These are phyloP conservation scores for Dromiciops gliroides DNA, from an alignment of 2,113 vertebrate species.

Conservation along the genomic window DNA sequence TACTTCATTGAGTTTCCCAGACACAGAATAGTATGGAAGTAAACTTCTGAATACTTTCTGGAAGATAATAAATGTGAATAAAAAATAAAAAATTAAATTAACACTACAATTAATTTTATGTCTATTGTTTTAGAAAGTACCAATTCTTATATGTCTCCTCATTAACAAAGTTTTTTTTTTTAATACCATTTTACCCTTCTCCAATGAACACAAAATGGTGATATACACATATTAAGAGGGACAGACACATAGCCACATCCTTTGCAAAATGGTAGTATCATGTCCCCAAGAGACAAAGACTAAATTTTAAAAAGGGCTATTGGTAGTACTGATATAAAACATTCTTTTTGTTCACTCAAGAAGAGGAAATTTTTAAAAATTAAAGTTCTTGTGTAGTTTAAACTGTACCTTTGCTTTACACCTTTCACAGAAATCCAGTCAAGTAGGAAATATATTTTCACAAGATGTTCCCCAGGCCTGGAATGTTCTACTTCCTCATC, in stretches of 20 bases:
- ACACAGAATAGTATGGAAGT: neutral
- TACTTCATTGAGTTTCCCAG: neutral
- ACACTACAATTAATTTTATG: neutral
- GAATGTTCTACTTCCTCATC: neutral
- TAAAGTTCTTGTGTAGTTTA: neutral
- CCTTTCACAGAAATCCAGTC: neutral
- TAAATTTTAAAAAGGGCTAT: neutral
- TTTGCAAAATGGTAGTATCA: neutral
- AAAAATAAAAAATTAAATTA: neutral
- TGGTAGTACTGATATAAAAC: neutral
- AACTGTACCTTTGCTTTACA: neutral
- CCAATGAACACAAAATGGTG: neutral
- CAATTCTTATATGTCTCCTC: too few species aligned
- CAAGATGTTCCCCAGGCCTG: neutral
- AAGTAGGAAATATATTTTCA: neutral
- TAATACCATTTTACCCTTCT: slow-evolving; percentile 6
- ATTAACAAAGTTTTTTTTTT: slow-evolving; percentile 19
- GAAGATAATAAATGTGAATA: neutral
- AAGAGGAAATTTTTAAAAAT: neutral
- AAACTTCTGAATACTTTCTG: neutral
- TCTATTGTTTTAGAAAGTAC: neutral
- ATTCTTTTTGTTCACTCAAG: neutral
- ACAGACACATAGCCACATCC: neutral
- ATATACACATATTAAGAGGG: neutral
- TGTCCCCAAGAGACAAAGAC: neutral